Evolutionary conservation across 2,888 invertebrate species (phyloP).

Genomic region (Vannuccia rotundouncinata): DNA sequence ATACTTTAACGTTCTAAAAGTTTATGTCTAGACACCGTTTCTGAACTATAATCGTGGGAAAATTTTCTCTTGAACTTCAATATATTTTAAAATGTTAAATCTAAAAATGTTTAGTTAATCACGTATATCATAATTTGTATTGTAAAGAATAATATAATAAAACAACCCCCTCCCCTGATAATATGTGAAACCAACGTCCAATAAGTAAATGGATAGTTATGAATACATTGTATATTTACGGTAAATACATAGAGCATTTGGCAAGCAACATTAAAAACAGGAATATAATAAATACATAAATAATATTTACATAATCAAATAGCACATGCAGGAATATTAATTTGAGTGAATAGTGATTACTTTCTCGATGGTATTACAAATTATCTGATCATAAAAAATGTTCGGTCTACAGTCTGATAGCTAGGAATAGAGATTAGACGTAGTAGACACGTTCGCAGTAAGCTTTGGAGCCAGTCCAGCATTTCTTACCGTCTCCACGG

Average conservation of each 20-base stretch:
- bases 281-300: background rate
- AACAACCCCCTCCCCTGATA: no score
- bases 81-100: no score
- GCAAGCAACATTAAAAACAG: background rate
- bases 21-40: no score
- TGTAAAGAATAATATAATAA: no score
- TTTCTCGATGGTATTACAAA: background rate
- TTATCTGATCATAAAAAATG: background rate
- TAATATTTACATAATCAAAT: background rate
- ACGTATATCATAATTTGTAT: no score
- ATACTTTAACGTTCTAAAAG: no score
- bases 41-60: no score
- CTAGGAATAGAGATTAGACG: background rate
- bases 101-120: no score
- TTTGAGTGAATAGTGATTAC: background rate
- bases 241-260: slow-evolving; percentile 4
- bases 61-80: no score
- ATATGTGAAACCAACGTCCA: no score
- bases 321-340: background rate
- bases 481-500: slow-evolving; percentile 14
- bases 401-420: background rate
- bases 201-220: background rate
- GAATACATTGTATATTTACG: background rate
- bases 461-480: slow-evolving; percentile 33
- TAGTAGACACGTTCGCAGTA: slow-evolving; percentile 30